Conservation (phyloP, 2,888 invertebrate species). For the Formica aserva region DNA sequence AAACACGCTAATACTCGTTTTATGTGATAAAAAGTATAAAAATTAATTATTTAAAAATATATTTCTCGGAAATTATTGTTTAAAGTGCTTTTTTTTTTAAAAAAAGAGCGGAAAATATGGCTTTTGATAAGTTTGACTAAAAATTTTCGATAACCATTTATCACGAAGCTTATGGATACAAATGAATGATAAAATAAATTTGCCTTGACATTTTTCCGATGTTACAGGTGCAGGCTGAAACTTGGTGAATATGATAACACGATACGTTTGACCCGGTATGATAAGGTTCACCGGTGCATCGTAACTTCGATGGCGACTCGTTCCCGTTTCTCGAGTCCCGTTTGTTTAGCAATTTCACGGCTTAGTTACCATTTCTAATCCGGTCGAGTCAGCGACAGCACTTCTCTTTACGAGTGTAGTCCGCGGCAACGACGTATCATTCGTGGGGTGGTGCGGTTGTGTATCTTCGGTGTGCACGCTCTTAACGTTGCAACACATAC, state of each 20-base stretch:
- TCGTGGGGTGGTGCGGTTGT: slow-evolving; percentile 22
- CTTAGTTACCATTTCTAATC: slow-evolving; percentile 73
- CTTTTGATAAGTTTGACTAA: neutral
- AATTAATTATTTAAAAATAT: neutral
- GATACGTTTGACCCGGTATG: slow-evolving; percentile 50
- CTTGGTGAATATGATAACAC: slow-evolving; percentile 20
- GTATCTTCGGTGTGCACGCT: slow-evolving; percentile 47
- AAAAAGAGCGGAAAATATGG: neutral
- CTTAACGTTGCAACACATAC: slow-evolving; percentile 34
- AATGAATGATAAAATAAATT: slow-evolving; percentile 41
- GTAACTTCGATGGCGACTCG: slow-evolving; percentile 54
- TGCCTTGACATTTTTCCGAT: slow-evolving; percentile 25
- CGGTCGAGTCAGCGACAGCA: slow-evolving; percentile 64
- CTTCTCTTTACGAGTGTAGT: slow-evolving; percentile 62
- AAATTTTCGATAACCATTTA: slow-evolving; percentile 32
- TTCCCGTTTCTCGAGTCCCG: slow-evolving; percentile 52
- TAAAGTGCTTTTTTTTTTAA: neutral
- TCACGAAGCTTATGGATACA: slow-evolving; percentile 2
- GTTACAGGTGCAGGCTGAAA: neutral
- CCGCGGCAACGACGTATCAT: slow-evolving; percentile 46
- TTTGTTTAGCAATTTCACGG: slow-evolving; percentile 72
- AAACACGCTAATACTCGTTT: neutral
- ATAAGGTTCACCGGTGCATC: slow-evolving; percentile 52
- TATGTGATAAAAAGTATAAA: neutral
- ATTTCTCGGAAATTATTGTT: neutral